Evolutionary conservation across 2,888 invertebrate species (phyloP).

Genomic region (Phengaris alcon): DNA sequence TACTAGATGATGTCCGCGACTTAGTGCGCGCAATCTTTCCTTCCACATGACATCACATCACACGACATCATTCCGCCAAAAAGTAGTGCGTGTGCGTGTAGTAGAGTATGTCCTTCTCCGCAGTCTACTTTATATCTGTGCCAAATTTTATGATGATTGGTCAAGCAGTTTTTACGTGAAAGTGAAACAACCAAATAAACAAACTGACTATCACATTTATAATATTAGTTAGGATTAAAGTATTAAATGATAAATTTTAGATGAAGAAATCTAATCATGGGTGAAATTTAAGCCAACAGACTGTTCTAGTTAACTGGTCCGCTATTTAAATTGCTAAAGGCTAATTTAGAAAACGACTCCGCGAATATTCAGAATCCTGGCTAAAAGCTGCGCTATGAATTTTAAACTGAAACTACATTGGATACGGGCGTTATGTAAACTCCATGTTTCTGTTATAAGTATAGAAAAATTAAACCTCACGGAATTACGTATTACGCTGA

Average conservation of each 20-base stretch:
- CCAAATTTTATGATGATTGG: no score
- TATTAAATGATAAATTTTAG: background rate
- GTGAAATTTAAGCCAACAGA: constrained; percentile 30
- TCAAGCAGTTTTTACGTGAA: no score
- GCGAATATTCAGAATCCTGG: constrained; percentile 60
- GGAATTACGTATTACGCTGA: no score
- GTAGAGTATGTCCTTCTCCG: no score
- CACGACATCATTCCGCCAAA: no score
- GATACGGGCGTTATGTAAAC: constrained; percentile 65
- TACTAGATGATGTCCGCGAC: no score
- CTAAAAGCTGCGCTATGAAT: constrained; percentile 68
- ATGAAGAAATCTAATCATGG: constrained; percentile 29
- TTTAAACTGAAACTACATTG: constrained; percentile 68
- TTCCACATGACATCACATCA: no score
- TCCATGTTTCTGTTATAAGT: constrained; percentile 57
- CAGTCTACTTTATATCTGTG: no score
- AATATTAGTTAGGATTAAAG: background rate
- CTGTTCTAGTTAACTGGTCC: constrained; percentile 36
- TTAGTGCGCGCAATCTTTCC: no score
- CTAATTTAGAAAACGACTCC: constrained; percentile 58
- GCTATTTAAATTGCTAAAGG: constrained; percentile 50
- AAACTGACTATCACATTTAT: no score
- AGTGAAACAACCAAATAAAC: no score
- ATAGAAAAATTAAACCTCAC: constrained; percentile 47
- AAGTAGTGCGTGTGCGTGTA: no score